These are phyloP conservation scores for Corvus cornix DNA, from an alignment of 2,113 vertebrate genomes.

Conservation along the genomic window DNA sequence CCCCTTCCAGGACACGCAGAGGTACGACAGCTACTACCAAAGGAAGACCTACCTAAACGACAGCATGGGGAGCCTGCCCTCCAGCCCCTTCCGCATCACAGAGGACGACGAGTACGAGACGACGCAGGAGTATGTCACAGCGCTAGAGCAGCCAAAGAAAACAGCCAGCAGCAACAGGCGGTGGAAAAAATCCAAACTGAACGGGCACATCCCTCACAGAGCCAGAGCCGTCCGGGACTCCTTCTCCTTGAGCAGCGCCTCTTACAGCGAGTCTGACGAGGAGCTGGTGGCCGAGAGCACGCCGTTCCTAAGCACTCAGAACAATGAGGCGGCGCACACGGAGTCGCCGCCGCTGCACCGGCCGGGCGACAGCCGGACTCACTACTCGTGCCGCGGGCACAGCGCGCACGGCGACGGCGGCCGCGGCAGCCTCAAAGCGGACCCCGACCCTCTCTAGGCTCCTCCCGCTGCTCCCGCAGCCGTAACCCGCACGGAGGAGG, in stretches of 20 bases:
- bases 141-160: slow-evolving; percentile 84
- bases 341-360: slow-evolving; percentile 87
- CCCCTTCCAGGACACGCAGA: slow-evolving; percentile 85
- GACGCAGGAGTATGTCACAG: slow-evolving; percentile 93
- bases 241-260: slow-evolving; percentile 92
- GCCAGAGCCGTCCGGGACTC: slow-evolving; percentile 87
- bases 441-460: slow-evolving; percentile 87
- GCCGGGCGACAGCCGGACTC: slow-evolving; percentile 91
- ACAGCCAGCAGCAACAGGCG: slow-evolving; percentile 82
- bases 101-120: slow-evolving; percentile 96
- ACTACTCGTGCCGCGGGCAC: slow-evolving; percentile 85
- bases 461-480: neutral
- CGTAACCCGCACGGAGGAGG: slow-evolving; percentile 2
- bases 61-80: slow-evolving; percentile 92
- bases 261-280: slow-evolving; percentile 90
- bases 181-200: slow-evolving; percentile 92
- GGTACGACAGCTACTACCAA: slow-evolving; percentile 91
- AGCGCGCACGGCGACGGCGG: slow-evolving; percentile 74
- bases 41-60: slow-evolving; percentile 89
- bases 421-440: slow-evolving; percentile 87
- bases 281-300: slow-evolving; percentile 93
- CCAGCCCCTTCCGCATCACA: slow-evolving; percentile 90
- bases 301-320: slow-evolving; percentile 94
- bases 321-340: slow-evolving; percentile 77
- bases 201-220: slow-evolving; percentile 90